phyloP scores from a whole-genome alignment of 2,797 vertebrate genomes.

The Lycodopsis pacificus region DNA sequence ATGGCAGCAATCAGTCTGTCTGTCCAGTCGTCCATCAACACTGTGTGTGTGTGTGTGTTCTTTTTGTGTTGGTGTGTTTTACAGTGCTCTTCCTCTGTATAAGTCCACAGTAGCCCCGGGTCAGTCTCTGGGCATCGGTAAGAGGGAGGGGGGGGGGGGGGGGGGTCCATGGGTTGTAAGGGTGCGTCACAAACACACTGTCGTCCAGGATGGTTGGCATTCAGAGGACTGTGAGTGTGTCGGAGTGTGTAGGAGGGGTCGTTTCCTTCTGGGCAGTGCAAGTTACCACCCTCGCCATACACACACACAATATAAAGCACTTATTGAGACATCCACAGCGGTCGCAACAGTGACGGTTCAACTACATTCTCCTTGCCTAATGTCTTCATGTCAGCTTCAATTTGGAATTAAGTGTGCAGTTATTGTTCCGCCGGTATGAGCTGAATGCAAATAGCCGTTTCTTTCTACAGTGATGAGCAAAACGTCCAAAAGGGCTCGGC shows the following conservation, averaged over 20 bases:
- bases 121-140: slow-evolving; percentile 75
- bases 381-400: slow-evolving; percentile 65
- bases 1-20: slow-evolving; percentile 50
- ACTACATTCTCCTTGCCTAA: slow-evolving; percentile 78
- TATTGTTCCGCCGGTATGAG: slow-evolving; percentile 50
- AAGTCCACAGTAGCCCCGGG: slow-evolving; percentile 76
- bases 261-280: slow-evolving; percentile 79
- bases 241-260: slow-evolving; percentile 41
- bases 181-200: slow-evolving; percentile 54
- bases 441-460: slow-evolving; percentile 63
- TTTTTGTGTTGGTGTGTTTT: slow-evolving; percentile 49
- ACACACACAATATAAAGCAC: slow-evolving; percentile 80
- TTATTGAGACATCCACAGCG: slow-evolving; percentile 83
- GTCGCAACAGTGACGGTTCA: slow-evolving; percentile 73
- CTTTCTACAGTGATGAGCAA: slow-evolving; percentile 42
- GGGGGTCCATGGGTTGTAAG: slow-evolving; percentile 39
- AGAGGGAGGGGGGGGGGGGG: slow-evolving; percentile 3
- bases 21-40: slow-evolving; percentile 55
- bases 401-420: slow-evolving; percentile 71
- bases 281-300: slow-evolving; percentile 68
- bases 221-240: slow-evolving; percentile 40
- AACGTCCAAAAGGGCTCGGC: slow-evolving; percentile 51
- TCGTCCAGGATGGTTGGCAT: slow-evolving; percentile 63
- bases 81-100: slow-evolving; percentile 69
- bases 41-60: slow-evolving; percentile 16